Base-by-base conservation (phyloP, 2,888 invertebrate genomes). In the Tortricodes alternella region DNA sequence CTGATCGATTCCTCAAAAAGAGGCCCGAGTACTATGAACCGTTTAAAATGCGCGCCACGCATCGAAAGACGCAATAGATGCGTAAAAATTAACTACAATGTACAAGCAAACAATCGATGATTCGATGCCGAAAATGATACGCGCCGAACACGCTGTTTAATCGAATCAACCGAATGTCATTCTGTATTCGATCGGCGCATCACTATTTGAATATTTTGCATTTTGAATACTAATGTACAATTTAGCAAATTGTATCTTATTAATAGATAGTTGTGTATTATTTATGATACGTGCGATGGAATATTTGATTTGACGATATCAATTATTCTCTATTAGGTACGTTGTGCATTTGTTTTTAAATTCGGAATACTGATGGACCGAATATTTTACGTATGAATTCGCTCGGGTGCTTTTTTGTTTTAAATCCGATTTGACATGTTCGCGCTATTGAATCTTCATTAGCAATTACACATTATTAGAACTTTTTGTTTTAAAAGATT, bases 151-250 rank as follows among this genome's bases (percentile, higher is more conserved):
- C 74, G 76, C 72, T 73, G 82, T 78, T 75, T 76, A 73, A 66
- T 68, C 73, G 66, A 70, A 73, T 73, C 68, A 64, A 60, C 68
- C 64, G 74, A 74, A 71, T 74, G 73, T 74, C 76, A 78, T 80
- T 83, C 66, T 66, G 80, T 80, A 85, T 88, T 83, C 85, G 73
- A 70, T 73, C 76, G 78, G 78, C 82, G 78, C 70, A 65, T 69
- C 75, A 75, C 83, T 81, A 88, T 89, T 88, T 87, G 87, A 89
- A 89, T 89, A 87, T 83, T 82, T 82, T 76, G 80, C 73, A 71
- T 69, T 59, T 63, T 70, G 86, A 79, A 85, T 85, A 82, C 83
- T 85, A 84, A 85, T 82, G 72, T 73, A 77, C 79, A 83, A 84
- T 84, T 86, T 83, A 85, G 83, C 83, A 78, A 81, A 83, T 82